Percentiles rank a stretch among this genome's conserved stretches.
phyloP scores from a whole-genome alignment of 2,113 vertebrate species.

The Pogonocichla stellata region DNA sequence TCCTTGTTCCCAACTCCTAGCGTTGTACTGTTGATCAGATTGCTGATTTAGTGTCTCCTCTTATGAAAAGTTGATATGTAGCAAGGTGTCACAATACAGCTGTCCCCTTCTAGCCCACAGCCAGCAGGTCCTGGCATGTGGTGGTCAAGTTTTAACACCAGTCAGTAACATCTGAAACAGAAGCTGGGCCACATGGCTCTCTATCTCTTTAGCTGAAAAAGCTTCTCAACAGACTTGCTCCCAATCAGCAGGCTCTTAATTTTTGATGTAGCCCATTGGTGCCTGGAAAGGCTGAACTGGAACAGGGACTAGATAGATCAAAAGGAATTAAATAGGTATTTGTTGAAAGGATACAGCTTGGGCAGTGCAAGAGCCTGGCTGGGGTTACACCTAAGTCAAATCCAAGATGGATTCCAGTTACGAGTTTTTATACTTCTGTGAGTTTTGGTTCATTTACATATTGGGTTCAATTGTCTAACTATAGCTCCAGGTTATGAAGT shows the following conservation, averaged over 20 bases:
- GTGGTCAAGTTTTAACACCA: not conserved
- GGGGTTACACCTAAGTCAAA: too few relatives aligned
- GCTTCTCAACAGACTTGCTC: not conserved
- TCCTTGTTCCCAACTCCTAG: not conserved
- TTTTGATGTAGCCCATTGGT: not conserved
- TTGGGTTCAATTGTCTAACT: too few relatives aligned
- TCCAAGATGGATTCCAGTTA: too few relatives aligned
- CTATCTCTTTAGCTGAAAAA: not conserved
- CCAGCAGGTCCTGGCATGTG: not conserved
- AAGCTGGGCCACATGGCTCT: not conserved
- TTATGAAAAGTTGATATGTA: not conserved
- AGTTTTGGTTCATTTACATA: too few relatives aligned
- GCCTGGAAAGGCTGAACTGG: too few relatives aligned
- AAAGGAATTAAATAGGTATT: too few relatives aligned
- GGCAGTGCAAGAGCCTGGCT: too few relatives aligned
- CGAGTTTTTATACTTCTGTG: too few relatives aligned
- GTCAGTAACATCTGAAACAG: not conserved
- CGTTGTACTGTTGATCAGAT: not conserved
- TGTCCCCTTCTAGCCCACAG: not conserved
- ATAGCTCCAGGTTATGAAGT: too few relatives aligned
- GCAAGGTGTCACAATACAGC: not conserved
- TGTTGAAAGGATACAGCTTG: too few relatives aligned
- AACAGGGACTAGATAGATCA: too few relatives aligned
- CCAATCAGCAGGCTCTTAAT: not conserved
- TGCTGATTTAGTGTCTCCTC: not conserved